Evolutionary conservation across 2,797 vertebrate species (phyloP), one percentile per base, ranked within the genome.

Genomic region (Acropternis orthonyx): DNA sequence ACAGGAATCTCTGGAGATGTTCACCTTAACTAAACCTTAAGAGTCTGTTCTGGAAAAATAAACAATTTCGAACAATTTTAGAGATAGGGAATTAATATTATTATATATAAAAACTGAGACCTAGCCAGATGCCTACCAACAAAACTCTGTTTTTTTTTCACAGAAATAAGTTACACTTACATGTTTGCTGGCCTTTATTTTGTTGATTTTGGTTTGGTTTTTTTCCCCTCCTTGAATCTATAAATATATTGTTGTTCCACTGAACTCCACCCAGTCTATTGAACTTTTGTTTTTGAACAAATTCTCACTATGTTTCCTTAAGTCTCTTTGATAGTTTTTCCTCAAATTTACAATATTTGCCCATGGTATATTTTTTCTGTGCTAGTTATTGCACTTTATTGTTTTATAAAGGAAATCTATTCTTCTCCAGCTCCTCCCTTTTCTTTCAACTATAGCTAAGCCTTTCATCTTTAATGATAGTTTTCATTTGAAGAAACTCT

Each of bases 401-500:
- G 9, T 82, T 91, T 92, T 71, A 28, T 30, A 73, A 71, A 84
- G 34, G 24, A 72, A 86, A 77, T 46, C 8, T 81, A 9, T 44
- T 95, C 22, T 91, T 87, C 41, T 92, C 26, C 27, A 21, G 7
- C 43, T 73, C 27, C 15, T 77, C 61, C n/a, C 32, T 75, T 65
- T 68, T 52, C 56, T 95, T 92, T 66, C 20, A 83, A 73, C 58
- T 75, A 12, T 20, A 92, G 43, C 48, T 41, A 79, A 90, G n/a
- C 18, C 73, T 89, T 96, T 96, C 22, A 76, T 94, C 44, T 92
- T 85, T 81, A 84, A 85, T 59, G 73, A 32, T 62, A 86, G 48
- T 46, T 94, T 91, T 86, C 46, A 86, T 89, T 81, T 90, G 69
- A 91, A 91, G 82, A 88, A 92, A 76, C 27, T 80, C 36, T 67